A percentile compares a stretch with the other conserved stretches of the same genome.
These are phyloP conservation scores for Cisticola juncidis DNA, from an alignment of 2,113 vertebrate species.

Conservation along the genomic window DNA sequence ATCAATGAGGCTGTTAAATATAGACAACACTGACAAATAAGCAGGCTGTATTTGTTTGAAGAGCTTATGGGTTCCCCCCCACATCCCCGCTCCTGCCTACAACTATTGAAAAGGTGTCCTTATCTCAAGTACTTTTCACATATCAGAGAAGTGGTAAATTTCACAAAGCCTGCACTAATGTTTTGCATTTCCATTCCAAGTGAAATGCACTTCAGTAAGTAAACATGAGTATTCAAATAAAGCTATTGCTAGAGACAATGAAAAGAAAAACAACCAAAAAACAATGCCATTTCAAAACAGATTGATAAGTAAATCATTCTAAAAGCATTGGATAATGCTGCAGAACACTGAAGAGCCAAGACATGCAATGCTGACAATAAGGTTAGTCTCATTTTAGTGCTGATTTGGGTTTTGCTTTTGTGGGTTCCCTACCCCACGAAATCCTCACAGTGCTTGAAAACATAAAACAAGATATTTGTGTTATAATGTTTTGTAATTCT, in stretches of 20 bases:
- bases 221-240: conserved; percentile 73
- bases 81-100: neutral
- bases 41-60: conserved; percentile 74
- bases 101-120: conserved; percentile 80
- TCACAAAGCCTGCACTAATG: conserved; percentile 78
- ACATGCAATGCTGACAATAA: neutral
- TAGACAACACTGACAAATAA: conserved; percentile 71
- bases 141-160: conserved; percentile 79
- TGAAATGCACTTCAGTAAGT: conserved; percentile 78
- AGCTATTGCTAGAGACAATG: conserved; percentile 54
- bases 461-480: conserved; percentile 11
- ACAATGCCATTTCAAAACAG: conserved; percentile 49
- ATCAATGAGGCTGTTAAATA: conserved; percentile 68
- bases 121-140: conserved; percentile 83
- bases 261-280: neutral
- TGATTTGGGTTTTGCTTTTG: neutral
- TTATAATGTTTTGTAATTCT: neutral
- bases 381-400: neutral
- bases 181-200: conserved; percentile 80
- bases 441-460: conserved; percentile 38
- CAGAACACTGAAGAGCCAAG: conserved; percentile 8
- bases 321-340: conserved; percentile 37
- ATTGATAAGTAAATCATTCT: conserved; percentile 62
- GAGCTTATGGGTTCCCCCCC: conserved; percentile 50
- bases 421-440: neutral